Evolutionary conservation across 2,113 vertebrate genomes (phyloP).

Genomic region (Thermophis baileyi): DNA sequence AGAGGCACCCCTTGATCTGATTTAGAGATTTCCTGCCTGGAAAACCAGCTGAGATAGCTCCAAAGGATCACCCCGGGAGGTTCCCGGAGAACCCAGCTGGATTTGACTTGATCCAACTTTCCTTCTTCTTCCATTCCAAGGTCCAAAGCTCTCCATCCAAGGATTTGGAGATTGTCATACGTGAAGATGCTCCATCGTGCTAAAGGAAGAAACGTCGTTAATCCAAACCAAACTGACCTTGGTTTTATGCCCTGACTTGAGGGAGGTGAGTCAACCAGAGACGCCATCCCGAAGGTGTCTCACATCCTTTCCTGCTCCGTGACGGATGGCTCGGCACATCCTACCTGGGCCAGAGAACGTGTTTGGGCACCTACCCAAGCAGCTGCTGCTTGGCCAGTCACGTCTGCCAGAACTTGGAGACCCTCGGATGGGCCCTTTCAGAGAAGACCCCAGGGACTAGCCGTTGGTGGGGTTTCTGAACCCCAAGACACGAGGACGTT

Average conservation of each 20-base stretch:
- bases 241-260: background rate
- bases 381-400: background rate
- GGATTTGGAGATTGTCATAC: background rate
- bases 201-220: background rate
- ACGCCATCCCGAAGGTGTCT: fast-evolving
- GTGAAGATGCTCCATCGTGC: background rate
- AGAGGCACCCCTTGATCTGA: no score
- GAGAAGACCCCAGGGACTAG: fast-evolving
- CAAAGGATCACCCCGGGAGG: no score
- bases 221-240: background rate
- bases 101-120: background rate
- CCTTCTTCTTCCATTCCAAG: no score
- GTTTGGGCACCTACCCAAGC: background rate
- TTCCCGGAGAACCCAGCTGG: no score
- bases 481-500: background rate
- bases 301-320: background rate
- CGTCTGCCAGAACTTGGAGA: background rate
- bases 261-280: background rate
- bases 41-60: no score
- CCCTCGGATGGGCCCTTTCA: fast-evolving
- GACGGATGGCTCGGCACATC: background rate
- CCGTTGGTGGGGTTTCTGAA: no score
- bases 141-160: background rate
- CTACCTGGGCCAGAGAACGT: background rate
- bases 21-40: no score